Conservation (phyloP, 2,113 vertebrate genomes). For the Stegostoma tigrinum region DNA sequence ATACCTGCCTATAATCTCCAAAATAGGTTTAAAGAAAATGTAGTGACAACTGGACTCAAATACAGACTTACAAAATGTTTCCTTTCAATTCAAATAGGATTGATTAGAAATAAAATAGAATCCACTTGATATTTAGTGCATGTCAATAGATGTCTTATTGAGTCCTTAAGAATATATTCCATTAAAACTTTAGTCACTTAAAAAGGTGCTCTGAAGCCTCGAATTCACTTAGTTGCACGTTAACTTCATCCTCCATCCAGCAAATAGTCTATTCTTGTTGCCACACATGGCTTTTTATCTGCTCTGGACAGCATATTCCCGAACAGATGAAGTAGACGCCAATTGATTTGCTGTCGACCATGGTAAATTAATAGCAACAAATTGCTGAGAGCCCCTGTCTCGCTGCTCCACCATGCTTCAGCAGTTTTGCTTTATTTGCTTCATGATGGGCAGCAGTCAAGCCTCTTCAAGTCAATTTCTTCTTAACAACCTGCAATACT, state of each 20-base stretch:
- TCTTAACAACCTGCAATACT: constrained; percentile 90
- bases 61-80: constrained; percentile 24
- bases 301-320: constrained; percentile 74
- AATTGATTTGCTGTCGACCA: constrained; percentile 94
- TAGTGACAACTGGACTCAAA: neutral
- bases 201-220: constrained; percentile 64
- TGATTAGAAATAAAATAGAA: neutral
- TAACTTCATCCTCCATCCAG: constrained; percentile 65
- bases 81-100: neutral
- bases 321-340: constrained; percentile 76
- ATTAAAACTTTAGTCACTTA: constrained; percentile 60
- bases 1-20: neutral
- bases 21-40: neutral
- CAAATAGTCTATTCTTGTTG: constrained; percentile 62
- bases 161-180: constrained; percentile 57
- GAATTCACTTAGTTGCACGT: constrained; percentile 80
- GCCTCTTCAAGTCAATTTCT: constrained; percentile 89
- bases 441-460: constrained; percentile 78
- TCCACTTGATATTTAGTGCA: neutral
- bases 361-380: constrained; percentile 85
- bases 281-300: constrained; percentile 68
- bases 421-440: constrained; percentile 79
- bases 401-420: constrained; percentile 70
- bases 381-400: constrained; percentile 75
- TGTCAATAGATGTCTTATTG: constrained; percentile 12